A percentile compares a stretch with the other conserved stretches of the same genome.
phyloP scores from a whole-genome alignment of 2,888 invertebrate genomes.

The Chrysina gloriosa region DNA sequence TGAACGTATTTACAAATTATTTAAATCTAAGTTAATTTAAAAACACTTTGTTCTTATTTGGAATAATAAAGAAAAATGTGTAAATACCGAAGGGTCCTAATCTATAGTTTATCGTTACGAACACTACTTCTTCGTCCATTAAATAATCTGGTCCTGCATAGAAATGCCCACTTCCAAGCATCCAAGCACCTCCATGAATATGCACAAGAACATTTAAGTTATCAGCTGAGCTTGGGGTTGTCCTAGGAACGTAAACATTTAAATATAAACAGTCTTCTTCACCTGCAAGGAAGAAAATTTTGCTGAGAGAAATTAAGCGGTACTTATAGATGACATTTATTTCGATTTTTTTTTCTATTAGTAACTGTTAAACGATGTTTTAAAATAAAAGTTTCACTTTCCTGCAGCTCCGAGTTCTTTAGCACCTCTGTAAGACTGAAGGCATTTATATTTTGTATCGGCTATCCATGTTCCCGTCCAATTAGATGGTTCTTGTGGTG shows the following conservation, averaged over 20 bases:
- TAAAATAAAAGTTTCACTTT: not conserved
- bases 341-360: too few species aligned
- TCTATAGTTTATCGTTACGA: constrained; percentile 60
- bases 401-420: not conserved
- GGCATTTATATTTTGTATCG: constrained; percentile 41
- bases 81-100: constrained; percentile 61
- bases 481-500: constrained; percentile 42
- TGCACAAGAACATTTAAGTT: constrained; percentile 63
- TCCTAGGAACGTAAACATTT: constrained; percentile 71
- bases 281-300: constrained; percentile 61
- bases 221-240: constrained; percentile 59
- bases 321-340: not conserved
- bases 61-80: not conserved
- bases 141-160: constrained; percentile 64
- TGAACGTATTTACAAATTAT: too few species aligned
- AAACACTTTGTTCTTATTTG: too few species aligned
- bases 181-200: constrained; percentile 66
- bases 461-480: constrained; percentile 48
- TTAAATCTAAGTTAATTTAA: too few species aligned
- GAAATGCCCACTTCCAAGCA: constrained; percentile 55
- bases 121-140: constrained; percentile 61
- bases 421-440: constrained; percentile 26
- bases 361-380: too few species aligned
- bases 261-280: constrained; percentile 76
- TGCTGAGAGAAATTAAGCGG: constrained; percentile 36